A percentile compares a stretch with the other conserved stretches of the same genome.
Conservation (phyloP, 2,113 vertebrate genomes). For the Phyllostomus hastatus region DNA sequence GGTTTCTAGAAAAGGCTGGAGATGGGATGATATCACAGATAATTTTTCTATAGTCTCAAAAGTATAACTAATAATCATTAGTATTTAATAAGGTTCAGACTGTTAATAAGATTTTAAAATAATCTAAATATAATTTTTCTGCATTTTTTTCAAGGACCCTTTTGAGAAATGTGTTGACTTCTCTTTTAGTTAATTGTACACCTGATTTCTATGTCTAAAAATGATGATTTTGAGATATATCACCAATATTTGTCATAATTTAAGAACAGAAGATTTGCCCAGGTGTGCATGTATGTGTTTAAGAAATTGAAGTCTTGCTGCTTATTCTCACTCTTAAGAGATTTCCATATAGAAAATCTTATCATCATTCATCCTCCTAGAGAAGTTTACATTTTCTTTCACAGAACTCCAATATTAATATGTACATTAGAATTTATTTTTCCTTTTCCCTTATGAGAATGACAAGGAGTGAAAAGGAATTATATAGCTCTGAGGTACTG, state of each 20-base stretch:
- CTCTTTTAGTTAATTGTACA: neutral
- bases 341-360: neutral
- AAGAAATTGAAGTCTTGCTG: neutral
- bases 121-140: neutral
- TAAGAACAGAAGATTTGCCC: neutral
- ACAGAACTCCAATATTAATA: slow-evolving; percentile 42
- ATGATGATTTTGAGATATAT: neutral
- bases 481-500: neutral
- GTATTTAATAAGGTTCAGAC: neutral
- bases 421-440: slow-evolving; percentile 18
- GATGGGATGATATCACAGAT: neutral
- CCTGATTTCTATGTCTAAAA: neutral
- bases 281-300: neutral
- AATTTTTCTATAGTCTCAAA: neutral
- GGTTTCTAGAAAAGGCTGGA: neutral
- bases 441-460: slow-evolving; percentile 39
- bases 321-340: neutral
- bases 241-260: neutral
- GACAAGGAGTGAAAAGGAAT: slow-evolving; percentile 58
- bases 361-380: neutral
- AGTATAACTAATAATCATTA: neutral
- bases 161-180: neutral
- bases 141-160: neutral
- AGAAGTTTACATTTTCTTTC: slow-evolving; percentile 36
- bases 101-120: neutral